phyloP scores from a whole-genome alignment of 2,888 invertebrate species.

The Therioaphis trifolii region DNA sequence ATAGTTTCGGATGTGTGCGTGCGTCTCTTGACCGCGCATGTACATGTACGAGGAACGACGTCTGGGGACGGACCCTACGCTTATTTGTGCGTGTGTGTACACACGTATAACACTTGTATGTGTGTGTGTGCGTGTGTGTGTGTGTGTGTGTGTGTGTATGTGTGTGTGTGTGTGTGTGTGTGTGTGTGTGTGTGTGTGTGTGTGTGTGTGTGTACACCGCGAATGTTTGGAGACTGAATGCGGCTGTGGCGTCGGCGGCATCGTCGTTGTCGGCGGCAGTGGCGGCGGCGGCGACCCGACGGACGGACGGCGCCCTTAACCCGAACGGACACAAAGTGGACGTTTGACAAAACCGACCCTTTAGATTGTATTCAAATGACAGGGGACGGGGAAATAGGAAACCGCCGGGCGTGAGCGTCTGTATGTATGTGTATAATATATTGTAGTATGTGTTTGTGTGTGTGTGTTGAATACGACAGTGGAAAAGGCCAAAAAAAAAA shows the following conservation, averaged over 20 bases:
- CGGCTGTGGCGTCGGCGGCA: not conserved
- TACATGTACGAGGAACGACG: not conserved
- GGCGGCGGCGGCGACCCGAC: conserved; percentile 18
- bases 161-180: not conserved
- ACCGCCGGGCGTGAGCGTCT: not conserved
- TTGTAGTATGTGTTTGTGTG: too few species aligned
- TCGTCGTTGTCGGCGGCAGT: too few species aligned
- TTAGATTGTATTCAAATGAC: conserved; percentile 62
- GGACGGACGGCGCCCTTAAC: conserved; percentile 62
- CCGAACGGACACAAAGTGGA: conserved; percentile 61
- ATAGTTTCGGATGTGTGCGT: conserved; percentile 41
- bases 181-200: not conserved
- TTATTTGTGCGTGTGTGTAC: not conserved
- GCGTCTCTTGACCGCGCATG: not conserved
- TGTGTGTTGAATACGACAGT: not conserved
- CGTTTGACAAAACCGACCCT: conserved; percentile 62
- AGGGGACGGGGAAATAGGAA: conserved; percentile 15
- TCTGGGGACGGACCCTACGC: not conserved
- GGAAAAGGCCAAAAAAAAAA: not conserved
- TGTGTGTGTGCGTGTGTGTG: not conserved
- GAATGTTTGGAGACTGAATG: conserved; percentile 11
- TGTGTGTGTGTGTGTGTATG: not conserved
- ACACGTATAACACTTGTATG: not conserved
- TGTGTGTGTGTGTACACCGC: too few species aligned
- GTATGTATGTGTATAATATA: too few species aligned